phyloP scores from a whole-genome alignment of 2,113 vertebrate genomes.

The Corythaeola cristata region DNA sequence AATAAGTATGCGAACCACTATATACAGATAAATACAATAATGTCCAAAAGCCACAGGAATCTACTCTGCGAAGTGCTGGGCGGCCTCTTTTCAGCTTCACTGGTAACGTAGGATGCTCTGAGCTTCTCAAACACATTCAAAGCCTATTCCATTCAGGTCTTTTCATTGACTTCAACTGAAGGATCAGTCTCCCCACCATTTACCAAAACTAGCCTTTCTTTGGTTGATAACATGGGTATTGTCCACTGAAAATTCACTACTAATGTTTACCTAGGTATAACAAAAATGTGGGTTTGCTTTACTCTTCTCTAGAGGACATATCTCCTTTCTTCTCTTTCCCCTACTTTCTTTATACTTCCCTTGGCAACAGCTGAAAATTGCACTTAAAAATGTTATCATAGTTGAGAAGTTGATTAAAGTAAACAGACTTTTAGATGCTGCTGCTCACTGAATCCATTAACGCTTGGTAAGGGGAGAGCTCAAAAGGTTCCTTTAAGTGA shows the following conservation, averaged over 20 bases:
- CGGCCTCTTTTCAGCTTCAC: background rate
- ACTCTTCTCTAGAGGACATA: background rate
- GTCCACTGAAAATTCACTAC: background rate
- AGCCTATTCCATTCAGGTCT: background rate
- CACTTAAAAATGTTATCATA: background rate
- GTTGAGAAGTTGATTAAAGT: background rate
- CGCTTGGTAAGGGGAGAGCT: background rate
- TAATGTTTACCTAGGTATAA: background rate
- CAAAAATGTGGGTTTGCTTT: background rate
- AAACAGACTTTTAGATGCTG: background rate
- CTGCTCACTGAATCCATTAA: background rate
- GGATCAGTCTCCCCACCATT: background rate
- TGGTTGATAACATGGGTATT: rapidly evolving
- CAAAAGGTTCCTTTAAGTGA: background rate
- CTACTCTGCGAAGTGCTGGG: background rate
- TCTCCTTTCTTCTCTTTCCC: background rate
- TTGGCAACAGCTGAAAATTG: background rate
- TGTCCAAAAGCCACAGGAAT: background rate
- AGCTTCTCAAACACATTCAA: background rate
- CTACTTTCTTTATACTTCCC: background rate
- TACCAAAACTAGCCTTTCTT: background rate
- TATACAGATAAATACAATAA: background rate
- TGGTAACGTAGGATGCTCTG: background rate
- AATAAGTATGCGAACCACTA: background rate
- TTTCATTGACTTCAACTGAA: background rate